Conservation (phyloP, 2,888 invertebrate genomes). For the Aricia artaxerxes region DNA sequence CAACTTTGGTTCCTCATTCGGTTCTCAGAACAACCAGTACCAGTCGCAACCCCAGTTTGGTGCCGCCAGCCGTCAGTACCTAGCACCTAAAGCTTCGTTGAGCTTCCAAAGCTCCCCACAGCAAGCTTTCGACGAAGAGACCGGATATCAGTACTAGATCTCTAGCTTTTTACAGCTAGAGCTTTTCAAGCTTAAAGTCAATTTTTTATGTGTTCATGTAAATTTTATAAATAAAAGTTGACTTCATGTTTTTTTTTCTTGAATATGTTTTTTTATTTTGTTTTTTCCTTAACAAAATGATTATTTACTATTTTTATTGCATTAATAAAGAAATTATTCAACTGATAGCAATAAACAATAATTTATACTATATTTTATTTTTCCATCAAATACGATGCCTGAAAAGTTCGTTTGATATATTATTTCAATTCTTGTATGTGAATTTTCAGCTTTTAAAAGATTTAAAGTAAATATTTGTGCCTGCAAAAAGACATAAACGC, state of each 20-base stretch:
- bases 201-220: slow-evolving; percentile 24
- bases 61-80: slow-evolving; percentile 62
- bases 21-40: slow-evolving; percentile 40
- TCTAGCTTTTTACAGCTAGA: not conserved
- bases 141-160: slow-evolving; percentile 59
- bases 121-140: slow-evolving; percentile 65
- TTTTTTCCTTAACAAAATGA: no score
- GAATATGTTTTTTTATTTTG: no score
- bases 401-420: no score
- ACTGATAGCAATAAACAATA: no score
- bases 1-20: slow-evolving; percentile 35
- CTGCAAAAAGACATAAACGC: not conserved
- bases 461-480: not conserved
- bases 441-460: no score
- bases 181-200: not conserved
- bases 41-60: slow-evolving; percentile 46
- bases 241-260: not conserved
- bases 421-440: no score
- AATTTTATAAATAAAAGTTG: slow-evolving; percentile 11
- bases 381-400: no score
- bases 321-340: no score
- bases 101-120: slow-evolving; percentile 58
- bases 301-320: no score
- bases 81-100: slow-evolving; percentile 55
- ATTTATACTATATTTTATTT: no score